Conservation (phyloP, 1,140 invertebrate genomes). For the Drosophila parabipectinata region DNA sequence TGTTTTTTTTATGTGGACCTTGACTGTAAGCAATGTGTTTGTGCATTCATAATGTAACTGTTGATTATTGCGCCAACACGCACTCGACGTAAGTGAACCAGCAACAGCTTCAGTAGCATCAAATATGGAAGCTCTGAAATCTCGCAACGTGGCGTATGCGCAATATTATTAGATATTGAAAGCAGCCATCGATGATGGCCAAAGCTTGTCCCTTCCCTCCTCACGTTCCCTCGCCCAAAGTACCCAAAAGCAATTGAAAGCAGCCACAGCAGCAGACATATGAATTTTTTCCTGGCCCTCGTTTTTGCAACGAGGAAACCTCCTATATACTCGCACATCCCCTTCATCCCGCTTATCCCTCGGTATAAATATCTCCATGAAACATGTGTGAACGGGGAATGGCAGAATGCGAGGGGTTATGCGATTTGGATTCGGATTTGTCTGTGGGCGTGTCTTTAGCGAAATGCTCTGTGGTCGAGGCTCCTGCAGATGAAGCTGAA, state of each 20-base stretch:
- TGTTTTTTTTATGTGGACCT: not conserved
- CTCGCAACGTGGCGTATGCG: constrained; percentile 72
- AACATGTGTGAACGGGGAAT: constrained; percentile 19
- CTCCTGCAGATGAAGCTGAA: constrained; percentile 24
- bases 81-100: constrained; percentile 74
- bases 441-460: constrained; percentile 56
- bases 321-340: not conserved
- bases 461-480: constrained; percentile 36
- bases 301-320: constrained; percentile 33
- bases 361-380: constrained; percentile 44
- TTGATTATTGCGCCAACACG: constrained; percentile 81
- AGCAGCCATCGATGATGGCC: constrained; percentile 70
- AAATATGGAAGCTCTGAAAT: constrained; percentile 22
- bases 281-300: constrained; percentile 62
- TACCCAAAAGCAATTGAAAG: constrained; percentile 69
- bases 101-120: constrained; percentile 42
- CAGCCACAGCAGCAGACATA: constrained; percentile 69
- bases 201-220: constrained; percentile 15
- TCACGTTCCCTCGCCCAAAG: not conserved
- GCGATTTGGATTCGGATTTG: constrained; percentile 44
- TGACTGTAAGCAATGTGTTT: constrained; percentile 40
- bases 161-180: constrained; percentile 81
- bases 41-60: constrained; percentile 80
- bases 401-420: constrained; percentile 13
- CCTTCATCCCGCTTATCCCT: constrained; percentile 26